Percentiles rank a stretch among this genome's conserved stretches.
Evolutionary conservation across 2,113 vertebrate species (phyloP).

Genomic region (Paramisgurnus dabryanus): DNA sequence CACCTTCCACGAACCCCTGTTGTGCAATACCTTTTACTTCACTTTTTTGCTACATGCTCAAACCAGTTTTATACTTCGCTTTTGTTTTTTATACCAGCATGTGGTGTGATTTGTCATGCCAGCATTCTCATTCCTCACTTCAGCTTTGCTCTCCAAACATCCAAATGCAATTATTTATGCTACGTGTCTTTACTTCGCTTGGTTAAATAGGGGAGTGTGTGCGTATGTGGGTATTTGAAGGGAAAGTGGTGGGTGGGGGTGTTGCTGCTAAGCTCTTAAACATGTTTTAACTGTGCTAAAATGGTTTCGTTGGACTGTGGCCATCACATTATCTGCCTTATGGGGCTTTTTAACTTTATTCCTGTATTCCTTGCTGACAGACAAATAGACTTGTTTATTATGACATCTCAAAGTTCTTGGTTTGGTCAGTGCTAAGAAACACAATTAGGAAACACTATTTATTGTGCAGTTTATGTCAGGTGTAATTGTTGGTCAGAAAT

Average conservation of each 20-base stretch:
- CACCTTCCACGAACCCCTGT: not conserved
- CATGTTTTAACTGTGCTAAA: not conserved
- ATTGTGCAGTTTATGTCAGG: no score
- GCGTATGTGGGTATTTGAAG: no score
- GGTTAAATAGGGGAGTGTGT: not conserved
- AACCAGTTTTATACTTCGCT: slow-evolving; percentile 20
- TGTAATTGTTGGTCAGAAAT: no score
- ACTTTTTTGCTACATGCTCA: slow-evolving; percentile 5
- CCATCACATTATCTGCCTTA: no score
- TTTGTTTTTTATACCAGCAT: not conserved
- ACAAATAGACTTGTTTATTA: no score
- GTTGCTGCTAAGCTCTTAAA: not conserved
- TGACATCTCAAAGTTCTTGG: no score
- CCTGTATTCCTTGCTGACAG: no score
- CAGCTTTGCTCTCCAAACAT: slow-evolving; percentile 16
- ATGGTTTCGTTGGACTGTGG: no score
- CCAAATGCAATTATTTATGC: slow-evolving; percentile 14
- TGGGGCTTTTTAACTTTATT: no score
- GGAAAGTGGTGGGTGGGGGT: not conserved
- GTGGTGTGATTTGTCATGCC: not conserved
- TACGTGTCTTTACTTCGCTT: not conserved
- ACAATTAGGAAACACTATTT: no score
- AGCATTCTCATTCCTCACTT: slow-evolving; percentile 36
- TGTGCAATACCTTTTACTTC: slow-evolving; percentile 30
- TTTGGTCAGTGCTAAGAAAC: no score